Conservation (phyloP, 1,140 invertebrate species). For the Drosophila cardini region DNA sequence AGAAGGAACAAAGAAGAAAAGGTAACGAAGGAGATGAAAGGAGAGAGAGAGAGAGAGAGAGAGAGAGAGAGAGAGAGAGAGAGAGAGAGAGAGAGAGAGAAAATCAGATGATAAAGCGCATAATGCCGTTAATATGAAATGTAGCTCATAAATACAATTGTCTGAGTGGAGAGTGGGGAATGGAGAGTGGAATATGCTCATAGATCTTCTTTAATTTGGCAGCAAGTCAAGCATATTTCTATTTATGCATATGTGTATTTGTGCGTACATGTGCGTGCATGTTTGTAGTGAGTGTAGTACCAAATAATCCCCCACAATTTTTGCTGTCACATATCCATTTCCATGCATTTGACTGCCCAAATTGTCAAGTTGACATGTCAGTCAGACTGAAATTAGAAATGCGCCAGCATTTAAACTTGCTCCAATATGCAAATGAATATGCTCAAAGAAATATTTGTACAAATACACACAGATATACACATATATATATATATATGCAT, state of each 20-base stretch:
- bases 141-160: constrained; percentile 35
- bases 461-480: neutral
- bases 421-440: constrained; percentile 58
- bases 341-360: constrained; percentile 72
- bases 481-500: constrained; percentile 6
- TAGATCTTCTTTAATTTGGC: constrained; percentile 26
- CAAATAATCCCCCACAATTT: constrained; percentile 25
- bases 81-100: too few species aligned
- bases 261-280: neutral
- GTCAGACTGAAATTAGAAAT: constrained; percentile 71
- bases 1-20: neutral
- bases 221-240: constrained; percentile 31
- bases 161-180: neutral
- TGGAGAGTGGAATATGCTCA: constrained; percentile 17
- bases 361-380: constrained; percentile 76
- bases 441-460: constrained; percentile 47
- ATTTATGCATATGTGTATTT: neutral
- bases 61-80: neutral
- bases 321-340: constrained; percentile 58
- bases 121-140: constrained; percentile 30
- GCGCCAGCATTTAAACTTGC: constrained; percentile 71
- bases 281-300: constrained; percentile 19
- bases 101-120: constrained; percentile 1
- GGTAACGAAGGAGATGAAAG: neutral
- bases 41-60: neutral